Evolutionary conservation across 2,888 invertebrate genomes (phyloP).

Genomic region (Parnassius apollo): DNA sequence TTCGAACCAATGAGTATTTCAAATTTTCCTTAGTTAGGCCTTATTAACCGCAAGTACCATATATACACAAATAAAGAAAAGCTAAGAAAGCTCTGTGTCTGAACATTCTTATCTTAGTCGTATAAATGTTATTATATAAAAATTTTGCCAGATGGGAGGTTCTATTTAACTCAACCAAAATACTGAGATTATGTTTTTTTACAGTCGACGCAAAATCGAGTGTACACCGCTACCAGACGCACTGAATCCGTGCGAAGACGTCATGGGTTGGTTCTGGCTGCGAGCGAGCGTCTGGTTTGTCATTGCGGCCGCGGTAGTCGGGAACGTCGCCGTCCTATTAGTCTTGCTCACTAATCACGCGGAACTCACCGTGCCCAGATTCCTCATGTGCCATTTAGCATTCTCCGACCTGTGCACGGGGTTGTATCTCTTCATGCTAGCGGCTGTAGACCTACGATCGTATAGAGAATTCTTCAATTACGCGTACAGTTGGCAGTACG

Average conservation of each 20-base stretch:
- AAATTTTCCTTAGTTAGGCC: too few species aligned
- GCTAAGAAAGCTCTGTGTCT: too few species aligned
- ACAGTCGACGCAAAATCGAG: constrained; percentile 70
- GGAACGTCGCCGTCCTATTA: constrained; percentile 90
- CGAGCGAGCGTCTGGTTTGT: constrained; percentile 93
- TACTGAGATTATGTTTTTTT: constrained; percentile 27
- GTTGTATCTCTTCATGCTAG: constrained; percentile 90
- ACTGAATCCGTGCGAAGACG: constrained; percentile 93
- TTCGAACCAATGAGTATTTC: too few species aligned
- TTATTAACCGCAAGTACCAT: too few species aligned
- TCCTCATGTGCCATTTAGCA: constrained; percentile 86
- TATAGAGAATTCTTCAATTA: constrained; percentile 94
- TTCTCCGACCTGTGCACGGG: constrained; percentile 95
- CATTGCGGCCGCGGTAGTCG: constrained; percentile 89
- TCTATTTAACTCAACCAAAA: too few species aligned
- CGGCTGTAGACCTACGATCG: constrained; percentile 91
- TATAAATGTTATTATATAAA: too few species aligned
- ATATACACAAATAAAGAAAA: too few species aligned
- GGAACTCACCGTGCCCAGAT: constrained; percentile 68
- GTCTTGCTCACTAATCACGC: constrained; percentile 85
- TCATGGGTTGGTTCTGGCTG: constrained; percentile 91
- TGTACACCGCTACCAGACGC: constrained; percentile 90
- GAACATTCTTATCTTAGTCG: too few species aligned
- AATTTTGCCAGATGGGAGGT: too few species aligned
- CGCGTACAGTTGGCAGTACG: constrained; percentile 93